A percentile compares a stretch with the other conserved stretches of the same genome.
Evolutionary conservation across 2,888 invertebrate genomes (phyloP).

Genomic region (Ernsta delagoae): DNA sequence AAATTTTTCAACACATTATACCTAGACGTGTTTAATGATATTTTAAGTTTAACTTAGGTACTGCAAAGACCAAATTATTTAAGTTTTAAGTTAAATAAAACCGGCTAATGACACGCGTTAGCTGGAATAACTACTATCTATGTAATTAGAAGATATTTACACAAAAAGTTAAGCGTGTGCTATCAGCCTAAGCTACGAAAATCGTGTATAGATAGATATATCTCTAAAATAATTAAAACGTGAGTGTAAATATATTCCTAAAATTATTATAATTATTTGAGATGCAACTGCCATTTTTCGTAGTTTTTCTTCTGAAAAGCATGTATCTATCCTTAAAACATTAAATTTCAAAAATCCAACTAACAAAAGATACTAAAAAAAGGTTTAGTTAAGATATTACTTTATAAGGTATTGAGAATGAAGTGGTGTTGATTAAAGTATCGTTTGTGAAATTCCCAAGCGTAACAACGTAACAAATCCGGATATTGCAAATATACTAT

Average conservation of each 20-base stretch:
- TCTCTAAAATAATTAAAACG: slow-evolving; percentile 41
- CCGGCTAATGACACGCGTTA: no score
- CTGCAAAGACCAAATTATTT: no score
- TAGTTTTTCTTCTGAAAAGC: slow-evolving; percentile 33
- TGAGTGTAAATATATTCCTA: slow-evolving; percentile 49
- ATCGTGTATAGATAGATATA: slow-evolving; percentile 41
- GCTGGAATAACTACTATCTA: not conserved
- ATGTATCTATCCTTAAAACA: no score
- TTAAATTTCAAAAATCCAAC: no score
- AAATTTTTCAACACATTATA: no score
- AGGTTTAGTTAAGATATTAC: not conserved
- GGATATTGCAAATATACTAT: no score
- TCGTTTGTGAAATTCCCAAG: slow-evolving; percentile 10
- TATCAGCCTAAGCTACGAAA: slow-evolving; percentile 22
- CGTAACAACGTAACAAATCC: slow-evolving; percentile 22
- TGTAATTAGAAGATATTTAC: not conserved
- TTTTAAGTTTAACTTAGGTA: no score
- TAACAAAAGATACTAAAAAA: not conserved
- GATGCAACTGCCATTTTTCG: slow-evolving; percentile 50
- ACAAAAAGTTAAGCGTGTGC: slow-evolving; percentile 13
- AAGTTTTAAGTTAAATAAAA: no score
- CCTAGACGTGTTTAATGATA: no score
- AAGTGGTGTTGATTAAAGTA: not conserved
- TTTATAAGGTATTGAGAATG: not conserved
- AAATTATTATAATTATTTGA: slow-evolving; percentile 40